Evolutionary conservation across 2,888 invertebrate genomes (phyloP).

Genomic region (Hirudinaria manillensis): DNA sequence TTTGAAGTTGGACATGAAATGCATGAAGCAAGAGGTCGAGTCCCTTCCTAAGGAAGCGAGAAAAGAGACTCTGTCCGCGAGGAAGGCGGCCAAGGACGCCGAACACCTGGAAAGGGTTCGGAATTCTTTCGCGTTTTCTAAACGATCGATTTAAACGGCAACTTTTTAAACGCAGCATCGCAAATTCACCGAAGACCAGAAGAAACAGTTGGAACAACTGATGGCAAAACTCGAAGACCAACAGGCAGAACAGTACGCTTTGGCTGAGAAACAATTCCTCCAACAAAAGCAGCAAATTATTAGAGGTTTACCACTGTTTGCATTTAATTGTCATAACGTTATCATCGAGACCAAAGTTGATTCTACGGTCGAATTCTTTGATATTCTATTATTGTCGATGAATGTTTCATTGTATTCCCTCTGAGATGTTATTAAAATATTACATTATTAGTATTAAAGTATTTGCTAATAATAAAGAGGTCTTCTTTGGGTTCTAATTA

Average conservation of each 20-base stretch:
- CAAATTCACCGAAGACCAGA: conserved; percentile 76
- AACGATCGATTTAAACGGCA: too few relatives aligned
- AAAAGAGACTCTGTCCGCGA: conserved; percentile 76
- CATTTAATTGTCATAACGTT: neutral
- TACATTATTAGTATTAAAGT: too few relatives aligned
- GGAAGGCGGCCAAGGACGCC: conserved; percentile 78
- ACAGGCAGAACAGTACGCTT: conserved; percentile 82
- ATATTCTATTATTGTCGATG: conserved; percentile 3
- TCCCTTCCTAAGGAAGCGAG: conserved; percentile 83
- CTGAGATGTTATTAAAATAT: too few relatives aligned
- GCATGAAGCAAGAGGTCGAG: conserved; percentile 85
- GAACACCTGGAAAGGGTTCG: conserved; percentile 70
- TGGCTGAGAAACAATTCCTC: conserved; percentile 85
- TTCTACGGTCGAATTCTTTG: neutral
- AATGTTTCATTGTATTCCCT: neutral
- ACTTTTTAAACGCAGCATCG: conserved; percentile 65
- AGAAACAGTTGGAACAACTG: conserved; percentile 79
- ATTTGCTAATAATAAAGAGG: neutral
- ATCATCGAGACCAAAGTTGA: neutral
- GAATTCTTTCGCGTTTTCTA: neutral
- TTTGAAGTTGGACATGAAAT: conserved; percentile 83
- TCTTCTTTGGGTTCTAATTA: too few relatives aligned
- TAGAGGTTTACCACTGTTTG: conserved; percentile 47
- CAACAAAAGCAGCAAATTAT: conserved; percentile 81
- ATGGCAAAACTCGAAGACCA: conserved; percentile 79